phyloP scores from a whole-genome alignment of 2,888 invertebrate species.

The Iphiclides podalirius region DNA sequence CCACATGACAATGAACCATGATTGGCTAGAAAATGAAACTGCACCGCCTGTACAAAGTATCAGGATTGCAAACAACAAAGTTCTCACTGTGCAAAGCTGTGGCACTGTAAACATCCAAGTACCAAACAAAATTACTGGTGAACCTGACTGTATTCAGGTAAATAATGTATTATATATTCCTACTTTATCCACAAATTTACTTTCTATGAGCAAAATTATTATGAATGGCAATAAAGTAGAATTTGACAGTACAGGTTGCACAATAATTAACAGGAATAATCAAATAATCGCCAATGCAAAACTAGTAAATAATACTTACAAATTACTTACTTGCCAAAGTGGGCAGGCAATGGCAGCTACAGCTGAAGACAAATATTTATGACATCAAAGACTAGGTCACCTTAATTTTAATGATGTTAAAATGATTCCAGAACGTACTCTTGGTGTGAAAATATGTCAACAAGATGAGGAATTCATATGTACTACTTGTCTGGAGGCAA shows the following conservation, averaged over 20 bases:
- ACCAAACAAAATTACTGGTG: too few species aligned
- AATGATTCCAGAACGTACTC: too few species aligned
- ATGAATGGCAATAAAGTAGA: neutral
- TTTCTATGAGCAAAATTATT: neutral
- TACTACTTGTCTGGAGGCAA: conserved; percentile 32
- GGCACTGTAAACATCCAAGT: too few species aligned
- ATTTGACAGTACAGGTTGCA: neutral
- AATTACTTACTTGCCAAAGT: neutral
- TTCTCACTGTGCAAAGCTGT: too few species aligned
- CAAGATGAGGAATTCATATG: conserved; percentile 14
- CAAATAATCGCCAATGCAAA: neutral
- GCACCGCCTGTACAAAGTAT: neutral
- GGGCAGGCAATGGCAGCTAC: neutral
- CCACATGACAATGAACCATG: conserved; percentile 10
- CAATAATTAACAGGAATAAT: neutral
- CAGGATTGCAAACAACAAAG: too few species aligned
- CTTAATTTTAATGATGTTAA: too few species aligned
- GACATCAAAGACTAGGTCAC: too few species aligned
- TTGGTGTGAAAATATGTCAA: too few species aligned
- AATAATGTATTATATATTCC: neutral
- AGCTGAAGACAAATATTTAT: too few species aligned
- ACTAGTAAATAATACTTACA: neutral
- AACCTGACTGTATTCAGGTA: neutral
- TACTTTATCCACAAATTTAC: neutral
- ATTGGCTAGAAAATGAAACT: conserved; percentile 1